Percentiles rank a stretch among this genome's conserved stretches.
phyloP scores from a whole-genome alignment of 1,140 invertebrate genomes.

The Drosophila eugracilis region DNA sequence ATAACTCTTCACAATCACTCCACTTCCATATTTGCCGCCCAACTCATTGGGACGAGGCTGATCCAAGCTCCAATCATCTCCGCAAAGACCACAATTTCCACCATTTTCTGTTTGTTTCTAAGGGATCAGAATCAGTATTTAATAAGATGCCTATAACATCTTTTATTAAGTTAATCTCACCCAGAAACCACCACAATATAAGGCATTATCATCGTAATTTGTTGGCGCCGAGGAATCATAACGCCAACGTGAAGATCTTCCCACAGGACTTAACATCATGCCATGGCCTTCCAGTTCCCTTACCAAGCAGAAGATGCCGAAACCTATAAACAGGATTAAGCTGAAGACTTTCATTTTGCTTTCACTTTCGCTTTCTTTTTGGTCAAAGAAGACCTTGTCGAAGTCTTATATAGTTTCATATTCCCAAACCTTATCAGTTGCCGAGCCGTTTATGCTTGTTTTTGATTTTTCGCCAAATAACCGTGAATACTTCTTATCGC shows the following conservation, averaged over 20 bases:
- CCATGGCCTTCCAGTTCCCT: slow-evolving; percentile 86
- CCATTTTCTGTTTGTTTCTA: slow-evolving; percentile 85
- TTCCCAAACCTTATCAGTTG: slow-evolving; percentile 39
- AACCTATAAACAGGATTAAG: slow-evolving; percentile 6
- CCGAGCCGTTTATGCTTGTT: slow-evolving; percentile 24
- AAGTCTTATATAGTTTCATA: slow-evolving; percentile 57
- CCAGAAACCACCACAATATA: slow-evolving; percentile 88
- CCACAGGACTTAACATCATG: slow-evolving; percentile 88
- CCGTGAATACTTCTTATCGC: slow-evolving; percentile 47
- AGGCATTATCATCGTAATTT: slow-evolving; percentile 88
- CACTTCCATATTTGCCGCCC: slow-evolving; percentile 87
- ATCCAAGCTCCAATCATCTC: slow-evolving; percentile 85
- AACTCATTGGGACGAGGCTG: slow-evolving; percentile 87
- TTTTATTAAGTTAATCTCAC: slow-evolving; percentile 11
- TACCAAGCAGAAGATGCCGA: slow-evolving; percentile 17
- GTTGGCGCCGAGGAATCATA: slow-evolving; percentile 86
- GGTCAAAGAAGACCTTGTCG: neutral
- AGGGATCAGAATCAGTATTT: neutral
- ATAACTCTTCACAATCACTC: slow-evolving; percentile 86
- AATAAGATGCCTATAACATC: neutral
- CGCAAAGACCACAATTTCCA: slow-evolving; percentile 87
- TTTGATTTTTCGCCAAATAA: slow-evolving; percentile 39
- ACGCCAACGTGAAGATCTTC: slow-evolving; percentile 89
- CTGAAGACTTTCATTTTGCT: slow-evolving; percentile 40
- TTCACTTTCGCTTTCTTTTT: slow-evolving; percentile 47